These are phyloP conservation scores for Fabriciana adippe DNA, from an alignment of 2,888 invertebrate species.

Conservation along the genomic window DNA sequence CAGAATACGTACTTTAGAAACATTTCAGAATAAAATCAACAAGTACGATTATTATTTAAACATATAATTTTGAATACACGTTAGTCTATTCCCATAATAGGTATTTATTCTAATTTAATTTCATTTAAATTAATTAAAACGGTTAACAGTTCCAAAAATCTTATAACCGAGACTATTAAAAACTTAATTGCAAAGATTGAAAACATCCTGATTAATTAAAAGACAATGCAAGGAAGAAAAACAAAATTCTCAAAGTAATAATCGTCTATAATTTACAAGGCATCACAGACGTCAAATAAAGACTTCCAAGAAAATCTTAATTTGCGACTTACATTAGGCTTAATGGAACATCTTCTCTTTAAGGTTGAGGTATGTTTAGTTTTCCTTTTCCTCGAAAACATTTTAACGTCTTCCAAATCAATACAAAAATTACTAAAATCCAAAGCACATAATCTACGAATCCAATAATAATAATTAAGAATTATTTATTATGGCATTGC, in stretches of 20 bases:
- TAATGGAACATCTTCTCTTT: slow-evolving; percentile 43
- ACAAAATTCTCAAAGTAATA: slow-evolving; percentile 3
- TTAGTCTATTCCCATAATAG: too few species aligned
- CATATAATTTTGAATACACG: too few species aligned
- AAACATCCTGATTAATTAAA: slow-evolving; percentile 14
- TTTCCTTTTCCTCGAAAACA: slow-evolving; percentile 39
- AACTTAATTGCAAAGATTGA: slow-evolving; percentile 1
- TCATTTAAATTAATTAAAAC: too few species aligned
- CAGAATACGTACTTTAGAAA: too few species aligned
- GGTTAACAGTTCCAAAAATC: neutral
- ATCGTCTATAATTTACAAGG: neutral
- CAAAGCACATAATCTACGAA: too few species aligned
- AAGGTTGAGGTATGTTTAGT: slow-evolving; percentile 40
- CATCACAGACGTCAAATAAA: neutral
- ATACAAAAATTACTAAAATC: slow-evolving; percentile 3
- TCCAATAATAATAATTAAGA: too few species aligned
- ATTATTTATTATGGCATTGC: too few species aligned
- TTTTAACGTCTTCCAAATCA: slow-evolving; percentile 21
- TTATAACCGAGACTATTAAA: neutral
- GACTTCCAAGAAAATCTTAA: slow-evolving; percentile 14
- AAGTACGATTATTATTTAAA: too few species aligned
- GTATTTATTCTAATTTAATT: too few species aligned
- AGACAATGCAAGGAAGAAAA: slow-evolving; percentile 8
- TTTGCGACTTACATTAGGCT: slow-evolving; percentile 43
- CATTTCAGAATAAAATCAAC: too few species aligned